These are phyloP conservation scores for Morbakka virulenta DNA, from an alignment of 30 jellyfish, hydroid and myxozoan genomes.

Conservation along the genomic window DNA sequence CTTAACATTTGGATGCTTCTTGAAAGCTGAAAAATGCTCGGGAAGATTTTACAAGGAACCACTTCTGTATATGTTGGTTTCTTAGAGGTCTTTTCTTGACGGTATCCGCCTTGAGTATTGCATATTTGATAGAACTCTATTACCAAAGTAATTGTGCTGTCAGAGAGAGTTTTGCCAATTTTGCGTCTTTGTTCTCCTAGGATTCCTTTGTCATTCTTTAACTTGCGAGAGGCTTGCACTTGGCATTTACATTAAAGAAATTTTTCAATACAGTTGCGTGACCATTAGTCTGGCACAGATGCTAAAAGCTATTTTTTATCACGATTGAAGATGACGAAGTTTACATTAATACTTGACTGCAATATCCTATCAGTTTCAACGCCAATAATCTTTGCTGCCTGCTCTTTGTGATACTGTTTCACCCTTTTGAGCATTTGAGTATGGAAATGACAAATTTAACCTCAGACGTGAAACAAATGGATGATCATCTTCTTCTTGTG, in stretches of 20 bases:
- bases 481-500: no score
- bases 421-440: background rate
- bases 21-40: constrained; percentile 34
- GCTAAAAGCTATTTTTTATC: constrained; percentile 4
- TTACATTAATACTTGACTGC: background rate
- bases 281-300: constrained; percentile 28
- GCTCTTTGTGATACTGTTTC: background rate
- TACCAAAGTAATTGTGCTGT: background rate
- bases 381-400: constrained; percentile 14
- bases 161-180: background rate
- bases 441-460: no score
- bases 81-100: constrained; percentile 47
- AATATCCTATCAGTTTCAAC: background rate
- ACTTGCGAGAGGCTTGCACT: constrained; percentile 22
- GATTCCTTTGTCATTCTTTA: constrained; percentile 35
- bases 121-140: constrained; percentile 4
- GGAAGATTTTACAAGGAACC: constrained; percentile 41
- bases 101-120: constrained; percentile 44
- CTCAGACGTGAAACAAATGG: background rate
- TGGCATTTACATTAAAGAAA: constrained; percentile 11
- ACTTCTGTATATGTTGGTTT: constrained; percentile 36
- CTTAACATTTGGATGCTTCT: constrained; percentile 25
- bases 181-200: constrained; percentile 6
- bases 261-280: constrained; percentile 9
- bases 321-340: background rate